Base-by-base conservation (phyloP, 2,888 invertebrate species). In the Melieria omissa region DNA sequence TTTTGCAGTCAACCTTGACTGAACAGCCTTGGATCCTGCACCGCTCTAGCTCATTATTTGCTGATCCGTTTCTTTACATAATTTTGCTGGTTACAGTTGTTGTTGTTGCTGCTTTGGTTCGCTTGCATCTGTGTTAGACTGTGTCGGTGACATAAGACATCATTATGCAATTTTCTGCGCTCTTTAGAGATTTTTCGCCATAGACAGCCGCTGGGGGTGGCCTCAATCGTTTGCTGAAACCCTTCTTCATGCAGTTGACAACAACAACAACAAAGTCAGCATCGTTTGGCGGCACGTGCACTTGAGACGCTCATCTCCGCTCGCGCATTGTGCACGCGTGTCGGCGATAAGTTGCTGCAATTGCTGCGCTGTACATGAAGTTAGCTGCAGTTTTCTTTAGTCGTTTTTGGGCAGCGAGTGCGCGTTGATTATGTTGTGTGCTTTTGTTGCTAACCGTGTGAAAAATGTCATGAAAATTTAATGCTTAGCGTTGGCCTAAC, bases 261-360 rank as follows among this genome's bases (percentile, higher is more conserved):
- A 29, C 29, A 29, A 29, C 29, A 29, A 29, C 29, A 29, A 29
- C 29, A 29, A 29, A 1, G 29, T 3, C 29, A 29, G 1, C 29
- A 2, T 29, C 29, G 29, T 29, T 29, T 7, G 12, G 44, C 44
- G 49, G 47, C 67, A 67, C 67, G 67, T 67, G 60, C 42, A 67
- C 67, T 67, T 67, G 60, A 67, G 67, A 67, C 67, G 49, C 49
- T 49, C 41, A 46, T 47, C 58, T 66, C 57, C 46, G n/a, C 4
- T 57, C 29, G 55, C 7, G 52, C 52, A 52, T 1, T 52, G 12
- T 12, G 8, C 52, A 52, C 12, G n/a, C 12, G n/a, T 52, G n/a
- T 52, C 14, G 52, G 52, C 52, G 41, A 9, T 49, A n/a, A 47
- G 49, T 55, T 54, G 5, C 57, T 29, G 29, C 29, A 29, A 29